Evolutionary conservation across 1,140 invertebrate genomes (phyloP).

Genomic region (Drosophila repletoides): DNA sequence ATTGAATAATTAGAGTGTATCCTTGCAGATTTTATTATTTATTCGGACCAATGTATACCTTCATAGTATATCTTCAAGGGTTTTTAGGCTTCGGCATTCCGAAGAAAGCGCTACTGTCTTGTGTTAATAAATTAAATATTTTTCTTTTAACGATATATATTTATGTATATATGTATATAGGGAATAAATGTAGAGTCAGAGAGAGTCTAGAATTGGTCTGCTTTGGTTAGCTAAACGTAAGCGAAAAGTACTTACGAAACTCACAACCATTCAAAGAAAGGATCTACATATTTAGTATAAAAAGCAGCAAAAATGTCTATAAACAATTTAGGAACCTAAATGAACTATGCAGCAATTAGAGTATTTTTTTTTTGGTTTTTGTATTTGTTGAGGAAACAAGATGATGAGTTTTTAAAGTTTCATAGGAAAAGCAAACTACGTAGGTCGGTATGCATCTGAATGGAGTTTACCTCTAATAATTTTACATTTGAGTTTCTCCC

Average conservation of each 20-base stretch:
- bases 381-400: not conserved
- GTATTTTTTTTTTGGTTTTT: slow-evolving; percentile 12
- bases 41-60: no score
- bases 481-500: not conserved
- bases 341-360: not conserved
- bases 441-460: no score
- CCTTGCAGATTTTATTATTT: not conserved
- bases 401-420: not conserved
- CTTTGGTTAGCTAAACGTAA: slow-evolving; percentile 19
- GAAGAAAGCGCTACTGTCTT: not conserved
- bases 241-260: slow-evolving; percentile 15
- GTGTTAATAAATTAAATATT: not conserved
- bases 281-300: slow-evolving; percentile 6
- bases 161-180: not conserved
- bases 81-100: slow-evolving; percentile 3
- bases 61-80: not conserved
- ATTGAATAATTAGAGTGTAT: not conserved
- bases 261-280: slow-evolving; percentile 65
- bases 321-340: not conserved
- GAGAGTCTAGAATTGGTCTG: slow-evolving; percentile 30
- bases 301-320: slow-evolving; percentile 3
- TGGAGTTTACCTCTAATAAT: not conserved
- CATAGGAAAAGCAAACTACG: not conserved
- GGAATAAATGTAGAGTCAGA: not conserved
- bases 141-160: no score